phyloP scores from a whole-genome alignment of 1,140 invertebrate species.

The Drosophila melanica region DNA sequence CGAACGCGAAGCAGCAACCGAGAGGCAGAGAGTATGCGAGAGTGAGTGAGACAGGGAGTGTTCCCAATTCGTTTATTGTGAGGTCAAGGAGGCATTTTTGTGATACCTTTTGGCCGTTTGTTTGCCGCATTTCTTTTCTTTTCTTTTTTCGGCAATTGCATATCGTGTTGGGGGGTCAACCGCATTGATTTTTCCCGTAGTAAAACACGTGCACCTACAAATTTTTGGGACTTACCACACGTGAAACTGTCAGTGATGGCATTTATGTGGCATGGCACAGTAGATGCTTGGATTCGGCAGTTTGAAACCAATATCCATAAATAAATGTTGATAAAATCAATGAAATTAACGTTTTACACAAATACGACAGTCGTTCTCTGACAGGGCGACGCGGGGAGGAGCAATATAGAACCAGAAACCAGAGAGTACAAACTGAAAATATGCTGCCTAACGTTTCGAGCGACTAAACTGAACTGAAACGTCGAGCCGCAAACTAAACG shows the following conservation, averaged over 20 bases:
- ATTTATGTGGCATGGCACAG: not conserved
- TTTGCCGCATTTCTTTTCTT: conserved; percentile 4
- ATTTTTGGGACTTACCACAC: conserved; percentile 34
- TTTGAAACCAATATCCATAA: conserved; percentile 34
- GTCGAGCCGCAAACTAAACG: conserved; percentile 10
- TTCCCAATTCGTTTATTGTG: conserved; percentile 14
- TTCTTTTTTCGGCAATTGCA: conserved; percentile 35
- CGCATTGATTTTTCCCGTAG: conserved; percentile 44
- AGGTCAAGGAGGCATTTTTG: conserved; percentile 38
- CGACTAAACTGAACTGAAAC: conserved; percentile 73
- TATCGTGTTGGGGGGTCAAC: conserved; percentile 1
- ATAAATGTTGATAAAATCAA: conserved; percentile 49
- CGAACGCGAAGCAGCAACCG: not conserved
- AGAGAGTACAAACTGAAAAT: conserved; percentile 60
- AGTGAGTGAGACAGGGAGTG: conserved; percentile 14
- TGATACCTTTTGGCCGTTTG: conserved; percentile 6
- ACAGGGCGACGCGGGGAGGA: conserved; percentile 16
- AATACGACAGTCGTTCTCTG: conserved; percentile 12
- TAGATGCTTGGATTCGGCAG: conserved; percentile 20
- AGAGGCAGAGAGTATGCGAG: conserved; percentile 9
- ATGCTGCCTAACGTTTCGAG: conserved; percentile 59
- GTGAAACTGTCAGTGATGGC: conserved; percentile 9
- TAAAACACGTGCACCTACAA: conserved; percentile 22
- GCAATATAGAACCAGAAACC: conserved; percentile 51
- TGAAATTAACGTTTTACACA: conserved; percentile 46